Conservation (phyloP, 2,113 vertebrate species). For the Urocitellus parryii region DNA sequence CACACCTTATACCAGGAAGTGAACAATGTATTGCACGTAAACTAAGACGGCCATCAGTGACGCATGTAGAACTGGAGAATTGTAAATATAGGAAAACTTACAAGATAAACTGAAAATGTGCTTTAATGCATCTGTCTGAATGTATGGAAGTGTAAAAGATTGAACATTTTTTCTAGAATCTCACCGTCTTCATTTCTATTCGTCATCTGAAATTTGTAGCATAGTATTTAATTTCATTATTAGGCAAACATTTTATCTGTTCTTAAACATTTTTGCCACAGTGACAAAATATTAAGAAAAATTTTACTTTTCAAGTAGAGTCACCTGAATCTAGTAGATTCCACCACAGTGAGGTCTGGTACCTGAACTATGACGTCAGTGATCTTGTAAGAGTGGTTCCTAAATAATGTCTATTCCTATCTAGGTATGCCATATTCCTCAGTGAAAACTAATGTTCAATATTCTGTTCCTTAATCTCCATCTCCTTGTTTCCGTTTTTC, state of each 20-base stretch:
- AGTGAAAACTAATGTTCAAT: not conserved
- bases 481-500: not conserved
- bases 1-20: not conserved
- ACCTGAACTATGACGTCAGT: not conserved
- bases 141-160: not conserved
- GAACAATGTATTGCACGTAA: not conserved
- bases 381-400: not conserved
- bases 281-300: not conserved
- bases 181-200: not conserved
- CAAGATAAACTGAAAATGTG: not conserved
- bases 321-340: not conserved
- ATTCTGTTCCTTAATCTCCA: not conserved
- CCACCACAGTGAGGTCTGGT: not conserved
- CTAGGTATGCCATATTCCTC: not conserved
- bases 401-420: not conserved
- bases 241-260: not conserved
- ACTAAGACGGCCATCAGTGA: not conserved
- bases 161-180: not conserved
- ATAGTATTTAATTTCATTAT: not conserved
- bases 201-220: not conserved
- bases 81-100: not conserved
- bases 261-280: not conserved
- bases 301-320: not conserved
- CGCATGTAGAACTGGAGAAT: not conserved
- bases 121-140: not conserved